A percentile compares a stretch with the other conserved stretches of the same genome.
Conservation (phyloP, 2,113 vertebrate species). For the Marmota monax region DNA sequence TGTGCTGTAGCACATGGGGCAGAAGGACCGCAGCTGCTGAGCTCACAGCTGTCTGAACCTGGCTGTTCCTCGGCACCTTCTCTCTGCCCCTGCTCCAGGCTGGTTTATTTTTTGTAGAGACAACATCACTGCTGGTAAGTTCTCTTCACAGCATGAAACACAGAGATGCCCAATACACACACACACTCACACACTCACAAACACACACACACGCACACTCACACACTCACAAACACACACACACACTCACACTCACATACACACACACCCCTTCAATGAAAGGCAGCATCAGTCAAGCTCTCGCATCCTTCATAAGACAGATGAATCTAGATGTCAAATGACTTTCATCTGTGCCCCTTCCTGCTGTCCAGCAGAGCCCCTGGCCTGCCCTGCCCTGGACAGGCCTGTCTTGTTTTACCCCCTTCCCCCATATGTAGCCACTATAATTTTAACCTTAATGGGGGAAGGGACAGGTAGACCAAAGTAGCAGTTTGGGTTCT, state of each 20-base stretch:
- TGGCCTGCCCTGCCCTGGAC: neutral
- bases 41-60: neutral
- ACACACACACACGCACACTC: neutral
- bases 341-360: neutral
- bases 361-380: neutral
- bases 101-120: neutral
- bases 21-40: neutral
- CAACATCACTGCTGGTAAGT: neutral
- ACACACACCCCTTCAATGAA: neutral
- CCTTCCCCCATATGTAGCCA: neutral
- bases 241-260: too few relatives aligned
- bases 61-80: fast-evolving
- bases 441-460: neutral
- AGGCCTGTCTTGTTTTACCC: neutral
- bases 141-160: neutral
- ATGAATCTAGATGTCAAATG: neutral
- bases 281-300: neutral
- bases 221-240: neutral
- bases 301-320: neutral
- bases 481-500: neutral
- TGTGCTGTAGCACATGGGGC: fast-evolving
- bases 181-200: neutral
- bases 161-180: neutral
- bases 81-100: neutral
- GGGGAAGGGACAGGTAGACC: too few relatives aligned